These are phyloP conservation scores for Cheilosia scutellata DNA, from an alignment of 2,888 invertebrate species.

Conservation along the genomic window DNA sequence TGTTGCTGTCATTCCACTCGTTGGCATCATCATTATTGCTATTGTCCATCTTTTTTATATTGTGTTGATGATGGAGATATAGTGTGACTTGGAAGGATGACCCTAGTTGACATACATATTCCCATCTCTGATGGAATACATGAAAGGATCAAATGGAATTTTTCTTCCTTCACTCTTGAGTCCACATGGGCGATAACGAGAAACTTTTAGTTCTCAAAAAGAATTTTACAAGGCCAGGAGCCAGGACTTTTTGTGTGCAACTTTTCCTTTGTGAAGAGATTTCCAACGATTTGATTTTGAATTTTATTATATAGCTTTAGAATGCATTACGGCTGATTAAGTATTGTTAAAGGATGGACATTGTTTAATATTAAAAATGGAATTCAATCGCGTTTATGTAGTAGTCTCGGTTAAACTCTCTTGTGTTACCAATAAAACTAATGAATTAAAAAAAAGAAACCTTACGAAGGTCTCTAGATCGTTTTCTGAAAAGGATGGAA, in stretches of 20 bases:
- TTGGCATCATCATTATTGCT: conserved; percentile 41
- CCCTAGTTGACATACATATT: conserved; percentile 12
- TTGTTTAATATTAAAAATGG: no score
- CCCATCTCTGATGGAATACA: conserved; percentile 20
- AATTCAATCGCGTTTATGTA: no score
- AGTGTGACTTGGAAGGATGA: conserved; percentile 7
- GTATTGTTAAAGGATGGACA: no score
- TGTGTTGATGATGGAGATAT: neutral
- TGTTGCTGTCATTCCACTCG: conserved; percentile 10
- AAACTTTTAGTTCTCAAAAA: conserved; percentile 16
- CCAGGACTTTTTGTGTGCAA: neutral
- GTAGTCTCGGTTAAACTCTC: no score
- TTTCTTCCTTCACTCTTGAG: neutral
- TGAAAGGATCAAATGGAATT: conserved; percentile 15
- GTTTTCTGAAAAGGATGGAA: no score
- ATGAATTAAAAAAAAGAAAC: no score
- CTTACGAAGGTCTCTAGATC: no score
- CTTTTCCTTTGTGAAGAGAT: neutral
- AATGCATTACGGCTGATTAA: no score
- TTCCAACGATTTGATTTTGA: neutral
- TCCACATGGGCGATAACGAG: conserved; percentile 12
- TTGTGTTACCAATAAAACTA: no score
- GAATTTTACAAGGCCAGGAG: neutral
- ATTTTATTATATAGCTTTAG: no score
- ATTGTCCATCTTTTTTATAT: conserved; percentile 30